A percentile compares a stretch with the other conserved stretches of the same genome.
Evolutionary conservation across 1,140 invertebrate genomes (phyloP).

Genomic region (Goniozus legneri): DNA sequence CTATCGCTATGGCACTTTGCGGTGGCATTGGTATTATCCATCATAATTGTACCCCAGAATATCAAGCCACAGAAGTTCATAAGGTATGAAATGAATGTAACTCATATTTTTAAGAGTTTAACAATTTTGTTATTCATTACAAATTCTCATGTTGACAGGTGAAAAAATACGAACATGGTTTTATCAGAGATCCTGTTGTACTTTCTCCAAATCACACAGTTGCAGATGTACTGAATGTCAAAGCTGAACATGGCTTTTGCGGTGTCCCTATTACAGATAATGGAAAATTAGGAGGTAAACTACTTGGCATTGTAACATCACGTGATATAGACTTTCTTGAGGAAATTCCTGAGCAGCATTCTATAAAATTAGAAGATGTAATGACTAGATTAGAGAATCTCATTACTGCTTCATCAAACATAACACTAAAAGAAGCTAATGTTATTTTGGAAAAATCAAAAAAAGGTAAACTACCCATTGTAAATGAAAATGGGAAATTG

Average conservation of each 20-base stretch:
- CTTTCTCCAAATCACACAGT: conserved; percentile 83
- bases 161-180: conserved; percentile 99
- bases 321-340: conserved; percentile 96
- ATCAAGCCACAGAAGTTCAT: conserved; percentile 93
- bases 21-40: conserved; percentile 98
- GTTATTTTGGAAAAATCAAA: conserved; percentile 93
- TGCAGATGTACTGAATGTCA: conserved; percentile 83
- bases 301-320: conserved; percentile 97
- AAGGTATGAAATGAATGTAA: no score
- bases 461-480: conserved; percentile 94
- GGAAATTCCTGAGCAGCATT: conserved; percentile 55
- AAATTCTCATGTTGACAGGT: no score
- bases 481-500: conserved; percentile 88
- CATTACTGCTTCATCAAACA: conserved; percentile 82
- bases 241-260: conserved; percentile 91
- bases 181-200: conserved; percentile 93
- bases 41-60: conserved; percentile 93
- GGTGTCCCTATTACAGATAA: conserved; percentile 95
- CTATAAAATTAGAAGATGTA: conserved; percentile 67
- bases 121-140: no score
- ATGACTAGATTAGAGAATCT: conserved; percentile 90
- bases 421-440: conserved; percentile 92
- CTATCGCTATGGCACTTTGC: conserved; percentile 96
- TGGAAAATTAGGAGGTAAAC: conserved; percentile 87
- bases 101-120: no score